These are phyloP conservation scores for Zosterops lateralis DNA, from an alignment of 2,113 vertebrate species.

Conservation along the genomic window DNA sequence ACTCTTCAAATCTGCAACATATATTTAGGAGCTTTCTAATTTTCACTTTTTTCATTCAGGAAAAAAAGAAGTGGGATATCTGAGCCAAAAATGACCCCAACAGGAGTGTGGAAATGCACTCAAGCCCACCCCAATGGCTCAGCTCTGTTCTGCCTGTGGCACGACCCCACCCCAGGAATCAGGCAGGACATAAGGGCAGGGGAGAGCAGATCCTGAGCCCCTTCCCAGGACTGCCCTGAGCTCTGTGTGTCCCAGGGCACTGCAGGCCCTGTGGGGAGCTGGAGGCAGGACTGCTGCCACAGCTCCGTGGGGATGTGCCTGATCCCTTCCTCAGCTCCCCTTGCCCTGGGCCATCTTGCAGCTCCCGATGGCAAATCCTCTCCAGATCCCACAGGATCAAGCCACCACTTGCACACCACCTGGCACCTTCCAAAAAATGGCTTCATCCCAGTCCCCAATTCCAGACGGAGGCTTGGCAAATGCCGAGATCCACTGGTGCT, in stretches of 20 bases:
- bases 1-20: no score
- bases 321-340: not conserved
- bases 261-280: not conserved
- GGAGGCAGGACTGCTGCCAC: not conserved
- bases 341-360: fast-evolving
- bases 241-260: not conserved
- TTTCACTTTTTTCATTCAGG: not conserved
- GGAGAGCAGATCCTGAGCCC: not conserved
- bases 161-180: not conserved
- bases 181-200: not conserved
- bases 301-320: not conserved
- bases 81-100: not conserved
- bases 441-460: not conserved
- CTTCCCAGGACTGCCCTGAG: not conserved
- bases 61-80: not conserved
- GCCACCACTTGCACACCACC: fast-evolving
- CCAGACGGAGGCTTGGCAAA: not conserved
- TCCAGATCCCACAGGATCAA: no score
- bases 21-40: no score
- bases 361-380: not conserved
- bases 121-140: not conserved
- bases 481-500: not conserved
- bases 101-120: not conserved
- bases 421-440: not conserved
- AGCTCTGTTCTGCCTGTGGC: not conserved